These are phyloP conservation scores for Rissa tridactyla DNA, from an alignment of 2,113 vertebrate species.

Conservation along the genomic window DNA sequence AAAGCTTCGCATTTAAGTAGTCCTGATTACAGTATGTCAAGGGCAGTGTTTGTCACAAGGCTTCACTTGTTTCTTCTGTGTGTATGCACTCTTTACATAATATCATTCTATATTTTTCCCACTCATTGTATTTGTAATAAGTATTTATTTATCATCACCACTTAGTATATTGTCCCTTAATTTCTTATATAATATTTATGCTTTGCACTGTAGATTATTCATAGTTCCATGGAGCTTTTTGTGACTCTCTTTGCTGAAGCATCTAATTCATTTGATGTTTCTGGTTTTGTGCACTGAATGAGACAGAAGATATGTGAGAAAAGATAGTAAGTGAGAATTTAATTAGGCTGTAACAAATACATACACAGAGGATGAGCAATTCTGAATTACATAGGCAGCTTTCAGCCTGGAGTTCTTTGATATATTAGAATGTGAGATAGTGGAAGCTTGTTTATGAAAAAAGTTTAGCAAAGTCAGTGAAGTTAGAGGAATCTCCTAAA, in stretches of 20 bases:
- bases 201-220: background rate
- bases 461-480: background rate
- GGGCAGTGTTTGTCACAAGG: background rate
- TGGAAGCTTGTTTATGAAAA: background rate
- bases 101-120: background rate
- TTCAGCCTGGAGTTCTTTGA: background rate
- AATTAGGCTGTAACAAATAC: background rate
- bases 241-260: background rate
- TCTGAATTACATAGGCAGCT: background rate
- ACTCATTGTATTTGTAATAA: background rate
- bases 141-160: background rate
- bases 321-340: background rate
- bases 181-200: background rate
- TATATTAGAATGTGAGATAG: background rate
- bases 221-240: background rate
- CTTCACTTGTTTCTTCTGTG: background rate
- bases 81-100: background rate
- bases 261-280: background rate
- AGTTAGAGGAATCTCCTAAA: background rate
- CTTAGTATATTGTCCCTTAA: background rate
- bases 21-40: background rate
- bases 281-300: background rate
- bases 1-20: background rate
- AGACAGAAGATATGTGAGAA: background rate
- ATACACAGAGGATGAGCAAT: background rate